Evolutionary conservation across 2,888 invertebrate species (phyloP).

Genomic region (Philopedon plagiatum): DNA sequence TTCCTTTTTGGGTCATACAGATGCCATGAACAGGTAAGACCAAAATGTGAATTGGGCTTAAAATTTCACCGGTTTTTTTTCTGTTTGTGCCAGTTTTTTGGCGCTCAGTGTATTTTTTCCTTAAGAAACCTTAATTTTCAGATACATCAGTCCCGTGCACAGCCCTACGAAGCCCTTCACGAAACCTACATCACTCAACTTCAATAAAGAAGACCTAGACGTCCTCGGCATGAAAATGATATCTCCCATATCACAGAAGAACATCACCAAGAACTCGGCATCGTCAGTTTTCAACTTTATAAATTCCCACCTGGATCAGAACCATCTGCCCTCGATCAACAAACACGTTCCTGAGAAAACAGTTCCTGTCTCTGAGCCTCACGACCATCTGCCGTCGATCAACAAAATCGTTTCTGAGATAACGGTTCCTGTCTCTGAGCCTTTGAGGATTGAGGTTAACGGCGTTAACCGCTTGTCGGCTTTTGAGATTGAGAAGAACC

Average conservation of each 20-base stretch:
- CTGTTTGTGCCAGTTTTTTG: too few relatives aligned
- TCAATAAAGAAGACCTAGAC: constrained; percentile 36
- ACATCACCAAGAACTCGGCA: constrained; percentile 78
- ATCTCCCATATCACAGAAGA: constrained; percentile 67
- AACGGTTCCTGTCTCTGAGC: constrained; percentile 52
- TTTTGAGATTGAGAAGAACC: constrained; percentile 78
- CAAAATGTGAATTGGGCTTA: constrained; percentile 2
- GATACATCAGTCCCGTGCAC: constrained; percentile 47
- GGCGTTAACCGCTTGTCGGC: constrained; percentile 72
- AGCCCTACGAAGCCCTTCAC: constrained; percentile 57
- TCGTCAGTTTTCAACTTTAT: constrained; percentile 76
- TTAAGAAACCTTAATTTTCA: too few relatives aligned
- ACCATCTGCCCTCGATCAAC: constrained; percentile 53
- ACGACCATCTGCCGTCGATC: constrained; percentile 52
- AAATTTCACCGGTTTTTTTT: too few relatives aligned
- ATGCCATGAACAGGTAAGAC: constrained; percentile 40
- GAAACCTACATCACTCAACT: constrained; percentile 23
- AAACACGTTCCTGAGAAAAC: constrained; percentile 51
- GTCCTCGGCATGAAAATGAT: constrained; percentile 47
- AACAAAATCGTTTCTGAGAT: constrained; percentile 54
- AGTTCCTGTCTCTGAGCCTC: too few relatives aligned
- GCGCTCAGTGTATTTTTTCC: too few relatives aligned
- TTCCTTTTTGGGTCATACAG: constrained; percentile 12
- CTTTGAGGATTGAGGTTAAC: constrained; percentile 58
- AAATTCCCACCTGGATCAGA: constrained; percentile 57